Evolutionary conservation across 2,113 vertebrate species (phyloP).

Genomic region (Solea senegalensis): DNA sequence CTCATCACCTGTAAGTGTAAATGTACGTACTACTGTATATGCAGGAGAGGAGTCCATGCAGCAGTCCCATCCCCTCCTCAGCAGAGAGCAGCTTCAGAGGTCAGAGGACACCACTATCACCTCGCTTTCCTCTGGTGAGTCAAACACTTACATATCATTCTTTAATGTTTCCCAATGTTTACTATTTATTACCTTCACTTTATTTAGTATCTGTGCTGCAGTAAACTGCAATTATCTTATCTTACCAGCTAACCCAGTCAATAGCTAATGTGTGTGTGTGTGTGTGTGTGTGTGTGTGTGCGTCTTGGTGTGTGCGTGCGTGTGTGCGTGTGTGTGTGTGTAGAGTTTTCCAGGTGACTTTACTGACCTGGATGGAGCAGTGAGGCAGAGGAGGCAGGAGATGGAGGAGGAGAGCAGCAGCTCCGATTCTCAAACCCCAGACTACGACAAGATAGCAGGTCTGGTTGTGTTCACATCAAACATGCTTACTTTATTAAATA

Average conservation of each 20-base stretch:
- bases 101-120: slow-evolving; percentile 78
- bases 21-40: no score
- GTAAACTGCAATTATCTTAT: not conserved
- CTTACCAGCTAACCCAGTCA: no score
- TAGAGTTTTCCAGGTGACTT: slow-evolving; percentile 87
- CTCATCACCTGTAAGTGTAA: no score
- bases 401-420: slow-evolving; percentile 92
- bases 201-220: no score
- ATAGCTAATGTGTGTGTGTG: not conserved
- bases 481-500: no score
- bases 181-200: no score
- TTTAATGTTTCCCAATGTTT: not conserved
- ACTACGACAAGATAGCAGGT: slow-evolving; percentile 89
- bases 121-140: slow-evolving; percentile 86
- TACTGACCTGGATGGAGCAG: slow-evolving; percentile 84
- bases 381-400: slow-evolving; percentile 80
- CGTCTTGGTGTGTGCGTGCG: not conserved
- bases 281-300: slow-evolving; percentile 3
- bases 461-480: not conserved
- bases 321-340: not conserved
- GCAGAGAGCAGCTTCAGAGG: slow-evolving; percentile 82
- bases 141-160: not conserved
- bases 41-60: slow-evolving; percentile 86
- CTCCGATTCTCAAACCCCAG: slow-evolving; percentile 89
- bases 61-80: slow-evolving; percentile 86